phyloP scores from a whole-genome alignment of 2,888 invertebrate species.

The Ichneumoninae sp. region DNA sequence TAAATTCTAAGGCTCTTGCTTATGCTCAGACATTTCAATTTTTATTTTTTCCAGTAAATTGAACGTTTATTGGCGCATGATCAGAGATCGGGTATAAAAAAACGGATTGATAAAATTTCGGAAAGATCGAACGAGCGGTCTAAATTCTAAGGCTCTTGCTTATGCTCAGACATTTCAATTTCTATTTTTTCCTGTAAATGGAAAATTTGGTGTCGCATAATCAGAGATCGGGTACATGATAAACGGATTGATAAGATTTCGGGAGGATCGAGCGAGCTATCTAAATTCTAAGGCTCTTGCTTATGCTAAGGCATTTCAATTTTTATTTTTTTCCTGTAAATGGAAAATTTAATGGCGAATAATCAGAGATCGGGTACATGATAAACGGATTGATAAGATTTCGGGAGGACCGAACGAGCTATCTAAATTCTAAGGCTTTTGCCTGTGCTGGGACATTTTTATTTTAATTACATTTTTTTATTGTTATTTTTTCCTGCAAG shows the following conservation, averaged over 20 bases:
- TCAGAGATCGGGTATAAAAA: not conserved
- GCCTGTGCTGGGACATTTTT: not conserved
- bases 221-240: not conserved
- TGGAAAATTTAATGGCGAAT: slow-evolving; percentile 11
- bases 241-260: not conserved
- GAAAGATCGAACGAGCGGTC: not conserved
- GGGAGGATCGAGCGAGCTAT: not conserved
- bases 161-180: not conserved
- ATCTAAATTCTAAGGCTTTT: not conserved
- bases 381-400: slow-evolving; percentile 7
- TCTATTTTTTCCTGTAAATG: not conserved
- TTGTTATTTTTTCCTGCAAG: not conserved
- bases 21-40: not conserved
- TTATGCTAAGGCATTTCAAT: not conserved
- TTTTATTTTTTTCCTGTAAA: too few relatives aligned
- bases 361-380: not conserved
- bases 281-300: not conserved
- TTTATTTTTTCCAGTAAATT: not conserved
- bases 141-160: not conserved
- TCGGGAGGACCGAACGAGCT: not conserved
- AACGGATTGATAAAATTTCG: slow-evolving; percentile 1
- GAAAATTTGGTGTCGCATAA: not conserved
- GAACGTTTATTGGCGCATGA: not conserved
- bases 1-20: not conserved
- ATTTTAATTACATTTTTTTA: not conserved